phyloP scores from a whole-genome alignment of 2,113 vertebrate genomes.

The Cyanistes caeruleus region DNA sequence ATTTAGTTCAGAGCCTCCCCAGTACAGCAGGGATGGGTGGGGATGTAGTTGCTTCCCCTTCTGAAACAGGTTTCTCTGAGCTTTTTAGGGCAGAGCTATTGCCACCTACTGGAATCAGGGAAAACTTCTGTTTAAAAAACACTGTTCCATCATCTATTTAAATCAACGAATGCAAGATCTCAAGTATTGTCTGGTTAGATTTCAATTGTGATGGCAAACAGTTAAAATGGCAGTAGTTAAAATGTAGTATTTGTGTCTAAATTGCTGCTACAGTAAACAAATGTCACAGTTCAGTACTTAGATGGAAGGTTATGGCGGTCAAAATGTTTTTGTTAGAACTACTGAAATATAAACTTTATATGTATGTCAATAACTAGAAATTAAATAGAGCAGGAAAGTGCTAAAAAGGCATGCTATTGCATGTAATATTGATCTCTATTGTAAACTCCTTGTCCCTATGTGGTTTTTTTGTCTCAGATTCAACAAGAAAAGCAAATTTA shows the following conservation, averaged over 20 bases:
- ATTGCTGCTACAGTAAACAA: neutral
- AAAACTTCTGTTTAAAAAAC: neutral
- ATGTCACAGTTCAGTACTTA: neutral
- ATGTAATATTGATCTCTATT: neutral
- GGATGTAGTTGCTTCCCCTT: neutral
- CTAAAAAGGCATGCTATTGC: neutral
- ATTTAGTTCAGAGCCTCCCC: neutral
- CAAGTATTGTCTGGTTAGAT: neutral
- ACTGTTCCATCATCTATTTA: neutral
- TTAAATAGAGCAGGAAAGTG: neutral
- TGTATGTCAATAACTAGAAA: neutral
- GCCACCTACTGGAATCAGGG: conserved; percentile 43
- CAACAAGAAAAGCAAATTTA: neutral
- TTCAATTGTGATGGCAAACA: neutral
- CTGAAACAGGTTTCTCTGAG: neutral
- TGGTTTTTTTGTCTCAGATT: rapidly evolving
- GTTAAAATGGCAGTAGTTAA: neutral
- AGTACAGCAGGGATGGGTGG: neutral
- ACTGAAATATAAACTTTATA: neutral
- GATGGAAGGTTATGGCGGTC: neutral
- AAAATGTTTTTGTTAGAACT: neutral
- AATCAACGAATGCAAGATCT: neutral
- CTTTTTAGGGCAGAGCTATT: conserved; percentile 21
- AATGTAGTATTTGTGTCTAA: neutral
- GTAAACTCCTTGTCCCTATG: neutral